phyloP scores from a whole-genome alignment of 2,888 invertebrate species.

The Amphipyra berbera region DNA sequence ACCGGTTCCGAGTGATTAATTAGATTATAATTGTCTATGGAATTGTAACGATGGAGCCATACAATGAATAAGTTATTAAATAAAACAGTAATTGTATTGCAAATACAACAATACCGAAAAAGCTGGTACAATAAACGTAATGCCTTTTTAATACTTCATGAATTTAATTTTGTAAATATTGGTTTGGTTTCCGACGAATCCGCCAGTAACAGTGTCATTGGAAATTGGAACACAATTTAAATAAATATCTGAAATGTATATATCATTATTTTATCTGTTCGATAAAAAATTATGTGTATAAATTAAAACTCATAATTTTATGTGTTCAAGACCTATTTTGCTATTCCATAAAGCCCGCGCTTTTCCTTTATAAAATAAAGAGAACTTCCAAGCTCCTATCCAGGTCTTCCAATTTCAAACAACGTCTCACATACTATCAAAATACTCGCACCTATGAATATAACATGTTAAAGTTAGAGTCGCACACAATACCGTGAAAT shows the following conservation, averaged over 20 bases:
- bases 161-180: slow-evolving; percentile 4
- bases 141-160: slow-evolving; percentile 10
- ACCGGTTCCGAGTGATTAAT: slow-evolving; percentile 62
- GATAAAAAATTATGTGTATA: neutral
- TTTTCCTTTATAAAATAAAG: neutral
- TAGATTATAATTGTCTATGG: slow-evolving; percentile 50
- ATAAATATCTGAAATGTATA: neutral
- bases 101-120: neutral
- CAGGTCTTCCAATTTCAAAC: slow-evolving; percentile 27
- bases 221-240: slow-evolving; percentile 1
- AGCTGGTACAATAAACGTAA: slow-evolving; percentile 5
- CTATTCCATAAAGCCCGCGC: neutral
- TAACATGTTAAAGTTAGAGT: slow-evolving; percentile 43
- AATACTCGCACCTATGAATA: slow-evolving; percentile 40
- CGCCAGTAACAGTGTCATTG: slow-evolving; percentile 1
- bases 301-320: too few relatives aligned
- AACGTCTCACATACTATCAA: slow-evolving; percentile 28
- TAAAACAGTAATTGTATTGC: neutral
- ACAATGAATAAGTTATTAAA: slow-evolving; percentile 3
- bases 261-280: too few relatives aligned
- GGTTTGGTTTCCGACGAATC: neutral
- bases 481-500: slow-evolving; percentile 48
- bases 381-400: slow-evolving; percentile 1
- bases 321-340: neutral
- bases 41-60: slow-evolving; percentile 32